Percentiles rank a stretch among this genome's conserved stretches.
phyloP scores from a whole-genome alignment of 2,113 vertebrate species.

The Charina bottae region DNA sequence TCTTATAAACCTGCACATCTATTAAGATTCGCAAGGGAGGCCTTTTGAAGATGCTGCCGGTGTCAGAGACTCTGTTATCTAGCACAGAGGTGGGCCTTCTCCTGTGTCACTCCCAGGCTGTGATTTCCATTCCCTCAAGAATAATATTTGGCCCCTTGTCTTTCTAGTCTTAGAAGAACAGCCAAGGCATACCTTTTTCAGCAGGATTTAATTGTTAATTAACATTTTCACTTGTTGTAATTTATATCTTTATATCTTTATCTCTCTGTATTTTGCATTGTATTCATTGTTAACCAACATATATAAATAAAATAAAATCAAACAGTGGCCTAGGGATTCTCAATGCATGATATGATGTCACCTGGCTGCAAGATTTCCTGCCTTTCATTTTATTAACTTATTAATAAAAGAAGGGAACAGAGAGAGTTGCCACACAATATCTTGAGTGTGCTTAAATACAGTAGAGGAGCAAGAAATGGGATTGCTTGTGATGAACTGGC shows the following conservation, averaged over 20 bases:
- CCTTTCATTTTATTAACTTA: background rate
- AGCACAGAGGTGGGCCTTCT: background rate
- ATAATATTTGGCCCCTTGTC: background rate
- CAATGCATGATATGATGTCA: background rate
- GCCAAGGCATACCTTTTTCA: background rate
- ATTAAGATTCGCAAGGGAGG: background rate
- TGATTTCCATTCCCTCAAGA: background rate
- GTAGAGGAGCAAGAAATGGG: background rate
- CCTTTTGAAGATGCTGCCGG: background rate
- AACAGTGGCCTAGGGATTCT: background rate
- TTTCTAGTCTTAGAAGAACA: background rate
- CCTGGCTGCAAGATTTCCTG: background rate
- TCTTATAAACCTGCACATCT: background rate
- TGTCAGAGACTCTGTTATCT: background rate
- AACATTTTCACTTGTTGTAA: background rate
- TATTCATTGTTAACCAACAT: background rate
- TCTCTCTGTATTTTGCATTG: background rate
- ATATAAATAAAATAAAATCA: background rate
- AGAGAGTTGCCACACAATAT: background rate
- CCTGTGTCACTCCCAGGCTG: background rate
- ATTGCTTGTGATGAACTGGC: too few species aligned
- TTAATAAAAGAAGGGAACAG: background rate
- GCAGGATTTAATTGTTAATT: background rate
- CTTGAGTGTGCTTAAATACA: background rate
- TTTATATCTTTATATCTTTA: background rate